phyloP scores from a whole-genome alignment of 2,888 invertebrate species.

The Hirtodrosophila duncani region DNA sequence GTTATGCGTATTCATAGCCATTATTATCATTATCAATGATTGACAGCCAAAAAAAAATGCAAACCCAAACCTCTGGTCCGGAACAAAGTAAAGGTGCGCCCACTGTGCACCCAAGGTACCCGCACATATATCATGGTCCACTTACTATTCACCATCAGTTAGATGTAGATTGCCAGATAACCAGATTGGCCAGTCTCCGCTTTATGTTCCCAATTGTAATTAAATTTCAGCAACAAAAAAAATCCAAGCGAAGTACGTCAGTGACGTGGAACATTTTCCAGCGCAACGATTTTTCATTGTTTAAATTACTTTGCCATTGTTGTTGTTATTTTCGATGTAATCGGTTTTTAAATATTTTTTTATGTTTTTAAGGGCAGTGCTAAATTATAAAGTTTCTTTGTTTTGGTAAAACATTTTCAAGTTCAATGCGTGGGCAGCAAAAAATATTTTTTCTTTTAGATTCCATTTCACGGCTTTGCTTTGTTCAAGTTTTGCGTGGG shows the following conservation, averaged over 20 bases:
- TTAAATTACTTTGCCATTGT: constrained; percentile 33
- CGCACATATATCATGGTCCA: too few relatives aligned
- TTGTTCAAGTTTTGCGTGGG: constrained; percentile 50
- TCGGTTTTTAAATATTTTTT: constrained; percentile 37
- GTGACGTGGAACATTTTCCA: constrained; percentile 50
- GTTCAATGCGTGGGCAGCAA: constrained; percentile 59
- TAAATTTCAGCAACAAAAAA: constrained; percentile 28
- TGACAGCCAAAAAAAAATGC: too few relatives aligned
- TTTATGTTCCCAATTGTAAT: too few relatives aligned
- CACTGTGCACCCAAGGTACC: constrained; percentile 64
- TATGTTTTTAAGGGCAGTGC: constrained; percentile 24
- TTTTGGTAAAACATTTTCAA: constrained; percentile 56
- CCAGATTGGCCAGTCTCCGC: too few relatives aligned
- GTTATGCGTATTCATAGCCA: constrained; percentile 61
- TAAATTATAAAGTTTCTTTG: constrained; percentile 40
- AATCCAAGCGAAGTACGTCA: constrained; percentile 15
- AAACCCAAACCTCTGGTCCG: constrained; percentile 41
- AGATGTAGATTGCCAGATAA: too few relatives aligned
- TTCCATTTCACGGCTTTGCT: constrained; percentile 21
- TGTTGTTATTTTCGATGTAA: constrained; percentile 29
- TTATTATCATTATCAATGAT: constrained; percentile 71
- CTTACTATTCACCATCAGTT: constrained; percentile 47
- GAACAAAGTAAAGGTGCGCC: constrained; percentile 63
- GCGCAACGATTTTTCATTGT: constrained; percentile 49
- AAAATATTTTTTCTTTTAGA: constrained; percentile 10